A percentile compares a stretch with the other conserved stretches of the same genome.
These are phyloP conservation scores for Himantopus leucocephalus DNA, from an alignment of 2,113 vertebrate genomes.

Conservation along the genomic window DNA sequence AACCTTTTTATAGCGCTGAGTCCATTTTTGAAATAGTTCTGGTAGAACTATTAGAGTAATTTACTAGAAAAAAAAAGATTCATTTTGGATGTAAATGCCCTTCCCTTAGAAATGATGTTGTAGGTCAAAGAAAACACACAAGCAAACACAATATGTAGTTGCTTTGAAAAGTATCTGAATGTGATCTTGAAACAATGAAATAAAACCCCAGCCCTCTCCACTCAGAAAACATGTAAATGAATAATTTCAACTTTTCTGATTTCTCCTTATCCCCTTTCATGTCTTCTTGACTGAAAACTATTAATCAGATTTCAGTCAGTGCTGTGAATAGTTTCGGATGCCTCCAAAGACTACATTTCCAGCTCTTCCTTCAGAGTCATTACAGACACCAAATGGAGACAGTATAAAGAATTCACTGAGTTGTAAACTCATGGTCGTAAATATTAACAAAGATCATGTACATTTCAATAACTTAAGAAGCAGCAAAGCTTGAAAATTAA, in stretches of 20 bases:
- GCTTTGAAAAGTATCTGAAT: background rate
- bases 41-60: background rate
- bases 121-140: background rate
- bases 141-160: background rate
- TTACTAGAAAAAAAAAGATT: background rate
- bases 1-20: background rate
- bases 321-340: background rate
- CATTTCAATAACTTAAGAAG: background rate
- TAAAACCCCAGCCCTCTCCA: background rate
- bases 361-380: background rate
- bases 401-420: background rate
- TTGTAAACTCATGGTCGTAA: background rate
- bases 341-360: background rate
- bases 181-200: background rate
- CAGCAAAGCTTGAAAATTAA: background rate
- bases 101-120: background rate
- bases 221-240: background rate
- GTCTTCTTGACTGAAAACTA: background rate
- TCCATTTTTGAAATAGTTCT: background rate
- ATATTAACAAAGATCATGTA: background rate
- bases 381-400: background rate
- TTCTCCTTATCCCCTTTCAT: background rate
- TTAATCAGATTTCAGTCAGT: background rate
- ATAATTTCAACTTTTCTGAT: background rate
- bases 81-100: background rate